Percentiles rank a stretch among this genome's conserved stretches.
These are phyloP conservation scores for Nomada flava DNA, from an alignment of 2,888 invertebrate genomes.

Conservation along the genomic window DNA sequence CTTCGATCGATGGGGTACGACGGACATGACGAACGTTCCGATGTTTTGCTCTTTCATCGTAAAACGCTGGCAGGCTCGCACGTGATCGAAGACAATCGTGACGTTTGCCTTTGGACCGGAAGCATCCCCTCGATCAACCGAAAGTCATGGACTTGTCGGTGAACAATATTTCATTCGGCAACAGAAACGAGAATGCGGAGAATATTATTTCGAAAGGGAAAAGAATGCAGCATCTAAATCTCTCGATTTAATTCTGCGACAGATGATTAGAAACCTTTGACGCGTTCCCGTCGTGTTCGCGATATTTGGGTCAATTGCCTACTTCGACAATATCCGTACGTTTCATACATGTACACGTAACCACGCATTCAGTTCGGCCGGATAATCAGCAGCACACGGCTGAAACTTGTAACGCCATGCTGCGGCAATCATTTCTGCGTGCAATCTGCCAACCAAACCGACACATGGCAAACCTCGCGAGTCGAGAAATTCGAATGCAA, in stretches of 20 bases:
- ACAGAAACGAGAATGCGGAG: not conserved
- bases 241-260: not conserved
- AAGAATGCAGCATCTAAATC: no score
- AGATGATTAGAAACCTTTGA: no score
- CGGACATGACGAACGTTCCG: conserved; percentile 7
- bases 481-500: conserved; percentile 73
- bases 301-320: conserved; percentile 14
- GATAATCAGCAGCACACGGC: not conserved
- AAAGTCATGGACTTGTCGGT: no score
- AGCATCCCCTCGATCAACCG: not conserved
- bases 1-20: conserved; percentile 31
- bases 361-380: not conserved
- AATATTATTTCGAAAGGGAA: no score
- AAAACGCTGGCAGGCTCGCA: not conserved
- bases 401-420: conserved; percentile 48
- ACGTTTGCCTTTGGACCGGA: not conserved
- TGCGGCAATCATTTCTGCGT: conserved; percentile 76
- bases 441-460: conserved; percentile 69
- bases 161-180: not conserved
- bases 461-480: conserved; percentile 78
- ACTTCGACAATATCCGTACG: not conserved
- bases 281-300: not conserved
- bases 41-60: conserved; percentile 12
- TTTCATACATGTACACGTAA: not conserved
- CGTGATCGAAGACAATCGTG: not conserved